These are phyloP conservation scores for Megalonaias nervosa DNA, from an alignment of 1,140 invertebrate genomes.

Conservation along the genomic window DNA sequence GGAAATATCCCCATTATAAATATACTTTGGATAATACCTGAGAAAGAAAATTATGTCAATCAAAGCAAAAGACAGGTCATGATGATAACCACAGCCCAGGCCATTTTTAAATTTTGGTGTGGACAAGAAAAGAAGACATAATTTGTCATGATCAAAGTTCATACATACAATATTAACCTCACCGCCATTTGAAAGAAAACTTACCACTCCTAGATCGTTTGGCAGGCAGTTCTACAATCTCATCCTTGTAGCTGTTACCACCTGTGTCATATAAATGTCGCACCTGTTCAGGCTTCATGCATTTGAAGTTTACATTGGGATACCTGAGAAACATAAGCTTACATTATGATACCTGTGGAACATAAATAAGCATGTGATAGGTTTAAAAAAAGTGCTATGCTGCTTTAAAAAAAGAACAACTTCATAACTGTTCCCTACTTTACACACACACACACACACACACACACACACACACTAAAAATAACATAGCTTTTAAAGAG, in stretches of 20 bases:
- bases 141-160: no score
- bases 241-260: slow-evolving; percentile 58
- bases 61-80: no score
- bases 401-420: neutral
- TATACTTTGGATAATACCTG: no score
- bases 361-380: neutral
- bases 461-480: no score
- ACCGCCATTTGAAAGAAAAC: neutral
- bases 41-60: no score
- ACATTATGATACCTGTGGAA: slow-evolving; percentile 73
- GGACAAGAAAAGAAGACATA: no score
- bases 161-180: no score
- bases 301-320: slow-evolving; percentile 75
- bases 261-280: slow-evolving; percentile 68
- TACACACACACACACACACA: no score
- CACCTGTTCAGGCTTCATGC: slow-evolving; percentile 81
- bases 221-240: slow-evolving; percentile 61
- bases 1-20: no score
- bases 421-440: neutral
- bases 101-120: no score
- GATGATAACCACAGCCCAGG: no score
- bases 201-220: slow-evolving; percentile 60
- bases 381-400: neutral
- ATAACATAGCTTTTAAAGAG: no score
- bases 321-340: slow-evolving; percentile 70